These are phyloP conservation scores for Phylloscopus trochilus DNA, from an alignment of 2,113 vertebrate species.

Conservation along the genomic window DNA sequence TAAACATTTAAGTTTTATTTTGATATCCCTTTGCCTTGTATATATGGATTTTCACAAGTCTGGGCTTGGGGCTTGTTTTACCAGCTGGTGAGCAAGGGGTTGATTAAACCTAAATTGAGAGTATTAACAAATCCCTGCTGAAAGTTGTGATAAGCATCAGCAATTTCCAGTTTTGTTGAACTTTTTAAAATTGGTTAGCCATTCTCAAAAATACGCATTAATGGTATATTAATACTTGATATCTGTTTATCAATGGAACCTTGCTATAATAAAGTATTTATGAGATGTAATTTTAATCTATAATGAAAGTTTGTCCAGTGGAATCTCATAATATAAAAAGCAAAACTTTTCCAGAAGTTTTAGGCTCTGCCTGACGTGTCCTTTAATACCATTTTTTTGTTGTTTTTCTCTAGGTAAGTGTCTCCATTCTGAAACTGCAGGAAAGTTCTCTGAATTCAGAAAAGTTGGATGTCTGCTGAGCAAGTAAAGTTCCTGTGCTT, in stretches of 20 bases:
- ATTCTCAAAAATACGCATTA: slow-evolving; percentile 3
- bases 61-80: neutral
- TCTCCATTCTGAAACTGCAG: neutral
- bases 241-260: slow-evolving; percentile 33
- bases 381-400: neutral
- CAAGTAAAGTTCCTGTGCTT: neutral
- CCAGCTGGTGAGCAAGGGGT: neutral
- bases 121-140: neutral
- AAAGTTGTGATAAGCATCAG: slow-evolving; percentile 21
- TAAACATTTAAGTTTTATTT: neutral
- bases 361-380: neutral
- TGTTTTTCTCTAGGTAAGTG: slow-evolving; percentile 73
- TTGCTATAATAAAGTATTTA: slow-evolving; percentile 24
- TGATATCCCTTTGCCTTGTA: neutral
- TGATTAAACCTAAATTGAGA: slow-evolving; percentile 6
- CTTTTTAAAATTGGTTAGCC: neutral
- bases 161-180: slow-evolving; percentile 38
- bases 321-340: neutral
- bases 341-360: neutral
- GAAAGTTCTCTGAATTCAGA: neutral
- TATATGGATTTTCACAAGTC: neutral
- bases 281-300: slow-evolving; percentile 3
- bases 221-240: slow-evolving; percentile 27
- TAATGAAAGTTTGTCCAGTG: neutral
- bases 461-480: neutral